A percentile compares a stretch with the other conserved stretches of the same genome.
phyloP scores from a whole-genome alignment of 2,797 vertebrate genomes.

The Lagorchestes hirsutus region DNA sequence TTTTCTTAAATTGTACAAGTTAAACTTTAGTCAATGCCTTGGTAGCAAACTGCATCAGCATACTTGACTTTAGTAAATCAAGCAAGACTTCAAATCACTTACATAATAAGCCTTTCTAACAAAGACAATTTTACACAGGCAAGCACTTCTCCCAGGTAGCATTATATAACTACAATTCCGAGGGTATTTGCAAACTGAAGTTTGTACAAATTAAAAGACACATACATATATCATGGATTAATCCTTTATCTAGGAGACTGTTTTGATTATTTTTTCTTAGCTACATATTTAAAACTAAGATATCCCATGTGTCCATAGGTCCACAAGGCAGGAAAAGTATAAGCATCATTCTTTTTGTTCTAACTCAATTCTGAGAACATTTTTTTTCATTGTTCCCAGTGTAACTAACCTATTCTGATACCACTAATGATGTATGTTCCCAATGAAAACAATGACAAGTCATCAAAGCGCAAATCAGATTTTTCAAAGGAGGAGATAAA shows the following conservation, averaged over 20 bases:
- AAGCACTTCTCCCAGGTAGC: background rate
- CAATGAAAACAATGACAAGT: conserved; percentile 66
- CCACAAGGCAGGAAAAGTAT: background rate
- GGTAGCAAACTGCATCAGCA: background rate
- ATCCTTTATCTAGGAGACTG: conserved; percentile 22
- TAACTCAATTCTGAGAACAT: conserved; percentile 14
- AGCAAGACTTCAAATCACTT: background rate
- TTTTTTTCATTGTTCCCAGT: conserved; percentile 16
- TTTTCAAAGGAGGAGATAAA: conserved; percentile 38
- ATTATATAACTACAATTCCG: conserved; percentile 3
- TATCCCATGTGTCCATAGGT: background rate
- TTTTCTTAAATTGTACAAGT: conserved; percentile 47
- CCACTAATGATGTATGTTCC: conserved; percentile 57
- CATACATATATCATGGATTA: background rate
- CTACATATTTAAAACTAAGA: background rate
- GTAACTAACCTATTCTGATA: conserved; percentile 28
- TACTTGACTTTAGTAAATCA: conserved; percentile 30
- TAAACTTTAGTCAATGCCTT: conserved; percentile 51
- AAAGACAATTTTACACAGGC: background rate
- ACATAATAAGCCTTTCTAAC: background rate
- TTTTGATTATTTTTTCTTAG: background rate
- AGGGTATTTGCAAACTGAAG: conserved; percentile 19
- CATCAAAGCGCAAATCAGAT: conserved; percentile 45
- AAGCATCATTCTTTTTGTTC: background rate
- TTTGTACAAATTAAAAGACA: conserved; percentile 38